Conservation (phyloP, 2,888 invertebrate genomes). For the Agrypnus murinus region DNA sequence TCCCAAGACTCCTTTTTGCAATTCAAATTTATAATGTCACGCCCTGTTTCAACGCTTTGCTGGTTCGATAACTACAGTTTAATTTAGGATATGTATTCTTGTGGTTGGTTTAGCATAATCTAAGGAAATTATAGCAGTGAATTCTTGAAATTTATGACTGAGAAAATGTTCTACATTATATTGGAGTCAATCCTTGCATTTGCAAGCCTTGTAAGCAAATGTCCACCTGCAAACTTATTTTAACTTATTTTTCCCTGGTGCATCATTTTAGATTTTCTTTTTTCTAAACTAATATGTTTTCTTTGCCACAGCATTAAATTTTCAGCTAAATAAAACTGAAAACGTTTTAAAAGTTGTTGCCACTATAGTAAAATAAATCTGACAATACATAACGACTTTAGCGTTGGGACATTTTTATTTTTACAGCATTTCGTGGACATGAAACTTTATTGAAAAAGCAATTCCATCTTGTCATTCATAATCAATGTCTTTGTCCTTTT, state of each 20-base stretch:
- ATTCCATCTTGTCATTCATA: conserved; percentile 14
- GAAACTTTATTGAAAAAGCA: background rate
- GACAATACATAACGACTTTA: background rate
- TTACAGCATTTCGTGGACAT: background rate
- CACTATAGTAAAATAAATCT: background rate
- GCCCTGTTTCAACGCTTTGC: conserved; percentile 28
- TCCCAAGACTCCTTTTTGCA: conserved; percentile 7
- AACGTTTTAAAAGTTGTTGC: background rate
- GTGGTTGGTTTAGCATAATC: conserved; percentile 7
- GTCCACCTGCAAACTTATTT: no score
- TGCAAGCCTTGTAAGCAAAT: no score
- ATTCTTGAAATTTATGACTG: conserved; percentile 18
- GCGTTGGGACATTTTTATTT: background rate
- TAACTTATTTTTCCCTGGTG: no score
- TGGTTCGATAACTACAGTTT: conserved; percentile 20
- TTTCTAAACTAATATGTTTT: no score
- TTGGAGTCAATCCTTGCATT: background rate
- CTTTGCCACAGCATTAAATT: background rate
- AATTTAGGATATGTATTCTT: conserved; percentile 30
- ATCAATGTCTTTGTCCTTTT: conserved; percentile 2
- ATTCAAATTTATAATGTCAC: conserved; percentile 27
- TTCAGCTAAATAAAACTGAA: background rate
- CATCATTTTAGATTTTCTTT: no score
- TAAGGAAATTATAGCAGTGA: conserved; percentile 21
- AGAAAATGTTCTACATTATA: background rate